A percentile compares a stretch with the other conserved stretches of the same genome.
phyloP scores from a whole-genome alignment of 2,888 invertebrate species.

The Rhamnusium bicolor region DNA sequence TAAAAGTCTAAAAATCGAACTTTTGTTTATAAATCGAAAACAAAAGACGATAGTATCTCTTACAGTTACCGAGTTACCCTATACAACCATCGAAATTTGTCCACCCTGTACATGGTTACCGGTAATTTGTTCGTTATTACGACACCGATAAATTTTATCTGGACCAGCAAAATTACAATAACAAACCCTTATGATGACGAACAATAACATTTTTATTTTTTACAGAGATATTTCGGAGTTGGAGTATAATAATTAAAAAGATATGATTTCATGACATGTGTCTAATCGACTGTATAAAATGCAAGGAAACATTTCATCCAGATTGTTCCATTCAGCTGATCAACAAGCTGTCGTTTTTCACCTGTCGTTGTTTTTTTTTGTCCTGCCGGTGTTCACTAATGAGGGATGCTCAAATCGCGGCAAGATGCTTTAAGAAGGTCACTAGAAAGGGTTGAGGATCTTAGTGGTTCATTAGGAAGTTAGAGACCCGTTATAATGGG shows the following conservation, averaged over 20 bases:
- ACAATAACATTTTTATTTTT: too few species aligned
- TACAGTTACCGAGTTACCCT: too few species aligned
- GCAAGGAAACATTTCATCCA: conserved; percentile 25
- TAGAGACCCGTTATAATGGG: conserved; percentile 33
- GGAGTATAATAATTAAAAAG: conserved; percentile 14
- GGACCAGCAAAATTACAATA: too few species aligned
- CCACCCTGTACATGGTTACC: too few species aligned
- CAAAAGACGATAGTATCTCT: too few species aligned
- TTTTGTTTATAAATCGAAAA: too few species aligned
- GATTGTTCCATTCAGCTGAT: conserved; percentile 4
- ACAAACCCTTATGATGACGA: too few species aligned
- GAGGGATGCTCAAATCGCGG: conserved; percentile 41
- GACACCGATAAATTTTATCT: too few species aligned
- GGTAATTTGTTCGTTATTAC: too few species aligned
- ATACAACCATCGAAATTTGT: too few species aligned
- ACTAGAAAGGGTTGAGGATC: conserved; percentile 43
- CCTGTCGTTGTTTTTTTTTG: conserved; percentile 44
- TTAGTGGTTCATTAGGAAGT: conserved; percentile 41
- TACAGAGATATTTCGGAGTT: not conserved
- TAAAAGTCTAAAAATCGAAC: too few species aligned
- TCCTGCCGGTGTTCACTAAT: conserved; percentile 38
- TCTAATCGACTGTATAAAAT: conserved; percentile 5
- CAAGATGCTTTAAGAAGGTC: conserved; percentile 33
- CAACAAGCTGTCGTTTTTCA: conserved; percentile 27
- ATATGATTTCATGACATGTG: conserved; percentile 13